Percentiles rank a stretch among this genome's conserved stretches.
These are phyloP conservation scores for Eupleurogrammus muticus DNA, from an alignment of 2,797 vertebrate species.

Conservation along the genomic window DNA sequence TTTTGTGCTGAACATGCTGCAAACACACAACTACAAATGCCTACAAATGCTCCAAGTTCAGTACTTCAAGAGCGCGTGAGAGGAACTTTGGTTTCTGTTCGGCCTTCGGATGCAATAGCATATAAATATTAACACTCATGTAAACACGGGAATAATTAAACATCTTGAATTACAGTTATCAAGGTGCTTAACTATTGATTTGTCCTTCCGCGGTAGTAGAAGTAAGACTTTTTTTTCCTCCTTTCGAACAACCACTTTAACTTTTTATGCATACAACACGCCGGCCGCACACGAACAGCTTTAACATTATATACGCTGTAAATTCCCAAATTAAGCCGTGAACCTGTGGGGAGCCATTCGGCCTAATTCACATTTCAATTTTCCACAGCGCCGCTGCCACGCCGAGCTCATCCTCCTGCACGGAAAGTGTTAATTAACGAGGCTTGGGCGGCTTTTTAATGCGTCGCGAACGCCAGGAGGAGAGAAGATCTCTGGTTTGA, in stretches of 20 bases:
- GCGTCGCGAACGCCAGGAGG: background rate
- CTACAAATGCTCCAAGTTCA: background rate
- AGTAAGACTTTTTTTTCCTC: background rate
- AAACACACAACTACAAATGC: conserved; percentile 42
- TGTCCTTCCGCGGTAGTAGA: background rate
- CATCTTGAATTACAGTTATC: conserved; percentile 2
- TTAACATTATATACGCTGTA: background rate
- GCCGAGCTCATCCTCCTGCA: background rate
- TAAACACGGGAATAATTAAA: conserved; percentile 7
- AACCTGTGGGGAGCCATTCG: background rate
- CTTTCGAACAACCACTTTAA: background rate
- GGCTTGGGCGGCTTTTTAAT: background rate
- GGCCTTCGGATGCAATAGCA: too few relatives aligned
- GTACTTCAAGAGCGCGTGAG: background rate
- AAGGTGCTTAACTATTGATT: background rate
- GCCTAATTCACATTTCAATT: background rate
- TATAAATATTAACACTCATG: too few relatives aligned
- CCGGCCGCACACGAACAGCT: too few relatives aligned
- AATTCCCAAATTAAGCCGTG: background rate
- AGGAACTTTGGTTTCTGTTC: conserved; percentile 16
- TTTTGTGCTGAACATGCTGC: conserved; percentile 48
- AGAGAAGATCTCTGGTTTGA: too few relatives aligned
- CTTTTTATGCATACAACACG: background rate
- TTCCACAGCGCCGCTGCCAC: background rate
- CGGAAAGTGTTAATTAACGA: background rate